Percentiles rank a stretch among this genome's conserved stretches.
Conservation (phyloP, 2,797 vertebrate species). For the Crenichthys baileyi region DNA sequence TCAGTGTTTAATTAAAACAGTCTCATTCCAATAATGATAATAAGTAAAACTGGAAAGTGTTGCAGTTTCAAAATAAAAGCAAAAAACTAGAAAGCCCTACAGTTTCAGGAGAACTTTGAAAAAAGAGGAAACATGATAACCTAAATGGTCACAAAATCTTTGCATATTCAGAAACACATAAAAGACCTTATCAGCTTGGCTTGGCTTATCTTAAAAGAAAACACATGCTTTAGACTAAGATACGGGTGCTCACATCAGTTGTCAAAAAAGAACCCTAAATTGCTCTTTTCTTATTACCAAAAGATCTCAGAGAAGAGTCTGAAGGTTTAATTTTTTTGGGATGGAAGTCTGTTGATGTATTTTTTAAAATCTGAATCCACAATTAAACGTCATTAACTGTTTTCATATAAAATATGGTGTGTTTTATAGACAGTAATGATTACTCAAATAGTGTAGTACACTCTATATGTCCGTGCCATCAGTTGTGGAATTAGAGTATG, state of each 20-base stretch:
- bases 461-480: neutral
- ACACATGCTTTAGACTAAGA: neutral
- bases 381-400: neutral
- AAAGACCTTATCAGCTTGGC: neutral
- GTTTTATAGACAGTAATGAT: neutral
- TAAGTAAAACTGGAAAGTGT: neutral
- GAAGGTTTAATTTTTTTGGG: neutral
- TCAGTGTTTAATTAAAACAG: constrained; percentile 4
- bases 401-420: neutral
- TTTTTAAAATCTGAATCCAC: neutral
- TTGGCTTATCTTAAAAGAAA: neutral
- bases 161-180: neutral
- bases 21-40: neutral
- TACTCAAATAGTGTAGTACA: neutral
- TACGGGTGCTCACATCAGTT: too few species aligned
- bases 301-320: too few species aligned
- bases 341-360: neutral
- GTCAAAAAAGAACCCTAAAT: neutral
- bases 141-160: neutral
- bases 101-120: neutral
- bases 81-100: too few species aligned
- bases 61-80: neutral
- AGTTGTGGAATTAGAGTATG: neutral
- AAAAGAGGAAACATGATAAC: neutral
- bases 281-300: too few species aligned